phyloP scores from a whole-genome alignment of 2,113 vertebrate genomes.

The Pachycephala philippinensis region DNA sequence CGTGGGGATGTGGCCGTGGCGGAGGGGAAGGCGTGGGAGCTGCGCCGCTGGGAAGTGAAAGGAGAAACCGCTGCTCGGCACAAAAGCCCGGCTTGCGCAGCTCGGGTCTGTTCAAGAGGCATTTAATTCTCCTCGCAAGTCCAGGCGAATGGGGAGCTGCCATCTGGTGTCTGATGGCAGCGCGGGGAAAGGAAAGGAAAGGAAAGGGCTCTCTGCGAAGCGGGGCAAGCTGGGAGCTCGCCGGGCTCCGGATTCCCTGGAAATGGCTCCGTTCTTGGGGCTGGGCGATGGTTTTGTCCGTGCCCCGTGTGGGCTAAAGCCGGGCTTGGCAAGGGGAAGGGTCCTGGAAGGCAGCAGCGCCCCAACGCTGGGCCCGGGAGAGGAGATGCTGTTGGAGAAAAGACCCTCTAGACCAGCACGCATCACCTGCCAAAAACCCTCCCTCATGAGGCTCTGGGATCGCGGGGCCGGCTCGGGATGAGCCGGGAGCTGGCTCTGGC shows the following conservation, averaged over 20 bases:
- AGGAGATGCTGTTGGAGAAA: neutral
- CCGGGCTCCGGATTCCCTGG: neutral
- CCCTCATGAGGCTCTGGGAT: fast-evolving
- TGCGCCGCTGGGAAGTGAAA: neutral
- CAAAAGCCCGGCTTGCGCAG: neutral
- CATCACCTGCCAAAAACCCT: neutral
- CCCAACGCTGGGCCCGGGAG: fast-evolving
- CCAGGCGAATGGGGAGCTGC: neutral
- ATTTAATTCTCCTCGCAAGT: neutral
- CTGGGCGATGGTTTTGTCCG: fast-evolving
- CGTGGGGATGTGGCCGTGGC: neutral
- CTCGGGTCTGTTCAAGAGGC: neutral
- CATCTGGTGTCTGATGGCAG: constrained; percentile 53
- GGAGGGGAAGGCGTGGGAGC: fast-evolving
- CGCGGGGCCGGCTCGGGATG: fast-evolving
- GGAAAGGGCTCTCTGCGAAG: neutral
- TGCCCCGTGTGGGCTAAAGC: fast-evolving
- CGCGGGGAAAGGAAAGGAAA: neutral
- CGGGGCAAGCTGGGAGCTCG: neutral
- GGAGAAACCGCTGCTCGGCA: neutral
- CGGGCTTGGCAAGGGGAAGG: neutral
- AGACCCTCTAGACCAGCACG: fast-evolving
- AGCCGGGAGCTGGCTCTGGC: neutral
- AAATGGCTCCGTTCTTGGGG: neutral
- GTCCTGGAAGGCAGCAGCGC: neutral